A percentile compares a stretch with the other conserved stretches of the same genome.
Evolutionary conservation across 2,113 vertebrate species (phyloP).

Genomic region (Psophia crepitans): DNA sequence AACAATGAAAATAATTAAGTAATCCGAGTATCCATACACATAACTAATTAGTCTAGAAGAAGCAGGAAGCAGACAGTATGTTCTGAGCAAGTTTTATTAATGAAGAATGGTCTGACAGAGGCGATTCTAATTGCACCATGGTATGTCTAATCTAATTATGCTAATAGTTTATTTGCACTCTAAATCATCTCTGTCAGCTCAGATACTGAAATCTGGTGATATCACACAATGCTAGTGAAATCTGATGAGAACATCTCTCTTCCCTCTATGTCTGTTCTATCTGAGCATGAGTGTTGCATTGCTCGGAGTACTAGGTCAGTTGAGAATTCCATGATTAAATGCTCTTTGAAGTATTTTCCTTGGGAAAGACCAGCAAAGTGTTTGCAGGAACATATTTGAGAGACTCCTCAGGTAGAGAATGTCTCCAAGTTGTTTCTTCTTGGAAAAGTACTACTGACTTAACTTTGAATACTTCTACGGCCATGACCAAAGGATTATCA

Average conservation of each 20-base stretch:
- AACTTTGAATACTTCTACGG: background rate
- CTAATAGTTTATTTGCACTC: slow-evolving; percentile 45
- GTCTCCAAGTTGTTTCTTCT: background rate
- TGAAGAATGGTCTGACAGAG: slow-evolving; percentile 46
- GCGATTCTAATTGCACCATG: slow-evolving; percentile 4
- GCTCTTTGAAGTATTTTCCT: background rate
- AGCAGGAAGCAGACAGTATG: background rate
- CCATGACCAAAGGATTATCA: background rate
- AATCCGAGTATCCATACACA: background rate
- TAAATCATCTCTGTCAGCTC: slow-evolving; percentile 37
- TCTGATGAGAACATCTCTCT: background rate
- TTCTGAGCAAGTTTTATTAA: slow-evolving; percentile 24
- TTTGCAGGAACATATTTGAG: background rate
- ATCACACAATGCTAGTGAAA: background rate
- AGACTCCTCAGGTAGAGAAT: background rate
- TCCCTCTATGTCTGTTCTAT: background rate
- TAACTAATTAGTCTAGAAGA: slow-evolving; percentile 30
- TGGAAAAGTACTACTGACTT: background rate
- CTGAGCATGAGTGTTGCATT: background rate
- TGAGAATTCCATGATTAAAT: background rate
- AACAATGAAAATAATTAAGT: slow-evolving; percentile 25
- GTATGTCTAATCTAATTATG: slow-evolving; percentile 51
- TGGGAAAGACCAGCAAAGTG: background rate
- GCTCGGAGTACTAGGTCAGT: background rate
- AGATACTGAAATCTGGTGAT: slow-evolving; percentile 6